Conservation (phyloP, 2,888 invertebrate genomes). For the Caradrina clavipalpis region DNA sequence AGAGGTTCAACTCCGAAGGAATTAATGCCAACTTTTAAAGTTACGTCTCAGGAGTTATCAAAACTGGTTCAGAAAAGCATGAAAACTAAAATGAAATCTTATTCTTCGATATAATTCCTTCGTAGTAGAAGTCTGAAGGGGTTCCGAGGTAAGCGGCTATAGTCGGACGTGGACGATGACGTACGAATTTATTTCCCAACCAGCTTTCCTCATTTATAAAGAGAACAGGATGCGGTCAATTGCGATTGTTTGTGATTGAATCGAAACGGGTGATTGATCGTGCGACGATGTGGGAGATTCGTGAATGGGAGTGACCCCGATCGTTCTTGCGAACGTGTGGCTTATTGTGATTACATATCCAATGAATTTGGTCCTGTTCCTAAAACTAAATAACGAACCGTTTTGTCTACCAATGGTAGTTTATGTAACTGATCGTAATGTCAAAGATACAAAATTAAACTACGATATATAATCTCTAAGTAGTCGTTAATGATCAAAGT, state of each 20-base stretch:
- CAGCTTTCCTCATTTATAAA: constrained; percentile 56
- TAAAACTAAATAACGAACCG: constrained; percentile 3
- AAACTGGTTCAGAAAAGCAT: constrained; percentile 14
- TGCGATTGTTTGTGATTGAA: constrained; percentile 67
- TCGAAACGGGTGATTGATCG: constrained; percentile 64
- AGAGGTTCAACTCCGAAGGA: constrained; percentile 24
- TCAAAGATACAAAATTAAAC: no score
- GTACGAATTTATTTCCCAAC: constrained; percentile 54
- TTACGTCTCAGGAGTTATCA: constrained; percentile 3
- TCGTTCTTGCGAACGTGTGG: constrained; percentile 22
- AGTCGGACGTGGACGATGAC: constrained; percentile 22
- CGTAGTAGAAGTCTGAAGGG: constrained; percentile 35
- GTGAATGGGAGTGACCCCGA: constrained; percentile 43
- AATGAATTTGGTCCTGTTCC: constrained; percentile 23
- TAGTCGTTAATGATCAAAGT: neutral
- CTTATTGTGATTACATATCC: constrained; percentile 41
- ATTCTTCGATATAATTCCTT: constrained; percentile 43
- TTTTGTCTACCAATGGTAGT: neutral
- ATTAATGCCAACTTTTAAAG: constrained; percentile 15
- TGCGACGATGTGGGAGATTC: constrained; percentile 47
- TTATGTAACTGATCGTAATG: neutral
- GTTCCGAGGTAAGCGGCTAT: constrained; percentile 39
- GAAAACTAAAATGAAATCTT: constrained; percentile 35
- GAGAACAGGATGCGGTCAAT: constrained; percentile 64
- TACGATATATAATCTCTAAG: no score